Percentiles rank a stretch among this genome's conserved stretches.
These are phyloP conservation scores for Nematostella vectensis DNA, from an alignment of 92 coral and sea anemone genomes.

Conservation along the genomic window DNA sequence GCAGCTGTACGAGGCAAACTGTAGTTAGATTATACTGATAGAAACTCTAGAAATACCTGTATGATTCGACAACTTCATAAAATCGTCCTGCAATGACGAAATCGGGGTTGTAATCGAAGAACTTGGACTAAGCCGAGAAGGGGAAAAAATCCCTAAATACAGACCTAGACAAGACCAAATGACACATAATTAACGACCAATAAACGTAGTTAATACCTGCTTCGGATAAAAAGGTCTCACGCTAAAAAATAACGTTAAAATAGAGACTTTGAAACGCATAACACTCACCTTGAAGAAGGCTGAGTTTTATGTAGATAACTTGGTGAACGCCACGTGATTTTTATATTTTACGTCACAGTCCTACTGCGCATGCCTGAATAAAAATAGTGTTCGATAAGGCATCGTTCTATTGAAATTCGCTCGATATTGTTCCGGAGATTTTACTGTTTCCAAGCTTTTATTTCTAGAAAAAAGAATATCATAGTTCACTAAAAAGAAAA, in stretches of 20 bases:
- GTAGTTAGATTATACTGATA: too few relatives aligned
- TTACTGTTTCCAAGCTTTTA: too few relatives aligned
- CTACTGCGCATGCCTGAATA: slow-evolving; percentile 19
- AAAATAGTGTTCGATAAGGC: too few relatives aligned
- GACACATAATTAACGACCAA: neutral
- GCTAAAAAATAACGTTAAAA: neutral
- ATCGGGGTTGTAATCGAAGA: slow-evolving; percentile 13
- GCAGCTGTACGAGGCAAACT: too few relatives aligned
- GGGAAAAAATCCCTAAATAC: slow-evolving; percentile 9
- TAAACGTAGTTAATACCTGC: too few relatives aligned
- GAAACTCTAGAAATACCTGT: slow-evolving; percentile 18
- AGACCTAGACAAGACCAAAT: slow-evolving; percentile 5
- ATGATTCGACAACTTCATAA: slow-evolving; percentile 37
- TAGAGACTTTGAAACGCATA: too few relatives aligned
- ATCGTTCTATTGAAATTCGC: too few relatives aligned
- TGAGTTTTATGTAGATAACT: slow-evolving; percentile 2
- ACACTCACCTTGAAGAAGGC: slow-evolving; percentile 36
- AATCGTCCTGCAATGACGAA: slow-evolving; percentile 41
- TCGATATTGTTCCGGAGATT: too few relatives aligned
- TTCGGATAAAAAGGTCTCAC: neutral
- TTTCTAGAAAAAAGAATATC: too few relatives aligned
- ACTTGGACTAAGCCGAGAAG: slow-evolving; percentile 16
- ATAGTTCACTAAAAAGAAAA: too few relatives aligned
- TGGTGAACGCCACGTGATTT: slow-evolving; percentile 24
- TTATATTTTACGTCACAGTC: slow-evolving; percentile 24